Conservation (phyloP, 2,888 invertebrate genomes). For the Orchesella flavescens region DNA sequence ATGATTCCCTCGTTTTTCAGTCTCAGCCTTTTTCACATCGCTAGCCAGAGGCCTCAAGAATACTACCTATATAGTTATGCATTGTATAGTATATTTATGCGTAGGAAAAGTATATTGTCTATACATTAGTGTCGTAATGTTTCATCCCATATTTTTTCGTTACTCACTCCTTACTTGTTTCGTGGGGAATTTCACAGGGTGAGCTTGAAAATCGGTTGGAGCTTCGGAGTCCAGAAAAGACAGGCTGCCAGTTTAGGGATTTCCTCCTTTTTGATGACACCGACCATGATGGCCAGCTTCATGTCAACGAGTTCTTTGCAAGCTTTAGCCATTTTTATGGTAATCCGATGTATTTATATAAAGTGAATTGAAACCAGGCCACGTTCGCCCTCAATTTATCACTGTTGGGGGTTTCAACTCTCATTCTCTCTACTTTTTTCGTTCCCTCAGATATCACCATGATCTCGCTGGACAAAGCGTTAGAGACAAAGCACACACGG, state of each 20-base stretch:
- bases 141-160: background rate
- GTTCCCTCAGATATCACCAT: slow-evolving; percentile 80
- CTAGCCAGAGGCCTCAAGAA: background rate
- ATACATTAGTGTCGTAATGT: slow-evolving; percentile 27
- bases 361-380: slow-evolving; percentile 63
- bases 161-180: background rate
- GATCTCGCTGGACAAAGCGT: slow-evolving; percentile 82
- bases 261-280: slow-evolving; percentile 82
- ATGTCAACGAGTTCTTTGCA: slow-evolving; percentile 83
- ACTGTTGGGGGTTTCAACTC: slow-evolving; percentile 48
- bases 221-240: slow-evolving; percentile 35
- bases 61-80: no score
- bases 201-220: slow-evolving; percentile 40
- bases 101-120: slow-evolving; percentile 38
- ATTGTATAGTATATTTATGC: background rate
- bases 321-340: slow-evolving; percentile 85
- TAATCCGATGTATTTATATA: slow-evolving; percentile 76
- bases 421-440: background rate
- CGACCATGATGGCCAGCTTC: slow-evolving; percentile 80
- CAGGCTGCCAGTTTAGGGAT: slow-evolving; percentile 80
- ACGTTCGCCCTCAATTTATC: slow-evolving; percentile 61
- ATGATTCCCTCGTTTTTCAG: slow-evolving; percentile 56
- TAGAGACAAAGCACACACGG: slow-evolving; percentile 81
- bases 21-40: slow-evolving; percentile 26
- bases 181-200: slow-evolving; percentile 22